These are phyloP conservation scores for Osedax frankpressi DNA, from an alignment of 2,888 invertebrate genomes.

Conservation along the genomic window DNA sequence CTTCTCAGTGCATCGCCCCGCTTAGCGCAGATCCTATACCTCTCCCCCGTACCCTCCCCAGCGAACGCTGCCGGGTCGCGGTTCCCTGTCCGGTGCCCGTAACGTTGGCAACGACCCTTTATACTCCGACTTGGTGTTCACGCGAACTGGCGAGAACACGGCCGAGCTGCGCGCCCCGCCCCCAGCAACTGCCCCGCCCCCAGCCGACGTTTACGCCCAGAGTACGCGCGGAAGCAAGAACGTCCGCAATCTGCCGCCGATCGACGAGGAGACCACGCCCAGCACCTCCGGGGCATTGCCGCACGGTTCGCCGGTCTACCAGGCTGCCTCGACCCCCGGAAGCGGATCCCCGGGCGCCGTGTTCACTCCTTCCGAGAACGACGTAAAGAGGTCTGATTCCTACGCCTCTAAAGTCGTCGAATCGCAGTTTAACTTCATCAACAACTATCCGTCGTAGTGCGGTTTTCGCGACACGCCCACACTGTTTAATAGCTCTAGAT, in stretches of 20 bases:
- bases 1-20: neutral
- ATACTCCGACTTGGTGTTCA: neutral
- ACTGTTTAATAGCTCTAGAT: too few relatives aligned
- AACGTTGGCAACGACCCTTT: neutral
- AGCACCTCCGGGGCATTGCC: neutral
- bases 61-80: neutral
- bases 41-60: neutral
- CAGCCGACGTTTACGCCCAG: neutral
- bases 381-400: neutral
- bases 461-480: too few relatives aligned
- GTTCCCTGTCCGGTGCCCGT: neutral
- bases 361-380: neutral
- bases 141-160: neutral
- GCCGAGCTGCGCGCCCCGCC: neutral
- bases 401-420: neutral
- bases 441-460: neutral
- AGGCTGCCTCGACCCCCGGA: neutral
- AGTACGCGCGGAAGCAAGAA: neutral
- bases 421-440: neutral
- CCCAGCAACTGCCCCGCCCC: too few relatives aligned
- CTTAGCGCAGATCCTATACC: too few relatives aligned
- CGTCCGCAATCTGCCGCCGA: neutral
- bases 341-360: neutral
- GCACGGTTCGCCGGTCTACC: neutral
- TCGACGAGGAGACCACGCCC: neutral